phyloP scores from a whole-genome alignment of 2,888 invertebrate species.

The Syritta pipiens region DNA sequence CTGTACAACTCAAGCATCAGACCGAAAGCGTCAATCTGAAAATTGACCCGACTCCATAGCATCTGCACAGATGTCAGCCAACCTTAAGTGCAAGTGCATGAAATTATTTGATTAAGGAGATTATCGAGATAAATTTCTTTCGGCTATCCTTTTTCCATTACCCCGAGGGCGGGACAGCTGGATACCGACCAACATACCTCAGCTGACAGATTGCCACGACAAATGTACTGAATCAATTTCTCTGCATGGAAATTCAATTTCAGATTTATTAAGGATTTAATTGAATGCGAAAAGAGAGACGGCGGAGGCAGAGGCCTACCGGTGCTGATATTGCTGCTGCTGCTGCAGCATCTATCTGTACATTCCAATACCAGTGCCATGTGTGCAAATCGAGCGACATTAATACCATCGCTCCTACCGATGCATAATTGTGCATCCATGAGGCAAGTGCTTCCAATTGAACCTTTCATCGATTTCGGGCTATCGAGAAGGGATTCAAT shows the following conservation, averaged over 20 bases:
- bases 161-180: neutral
- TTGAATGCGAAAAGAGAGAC: conserved; percentile 64
- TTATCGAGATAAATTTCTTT: conserved; percentile 7
- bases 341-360: neutral
- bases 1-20: neutral
- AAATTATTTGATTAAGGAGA: conserved; percentile 33
- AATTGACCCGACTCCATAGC: neutral
- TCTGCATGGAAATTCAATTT: conserved; percentile 62
- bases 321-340: conserved; percentile 15
- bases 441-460: conserved; percentile 64
- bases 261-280: conserved; percentile 69
- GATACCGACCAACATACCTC: conserved; percentile 8
- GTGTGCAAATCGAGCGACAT: conserved; percentile 64
- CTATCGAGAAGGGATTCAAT: conserved; percentile 61
- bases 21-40: neutral
- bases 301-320: conserved; percentile 40
- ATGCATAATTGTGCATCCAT: conserved; percentile 67
- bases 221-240: conserved; percentile 47
- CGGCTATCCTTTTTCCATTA: neutral
- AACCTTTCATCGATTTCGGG: conserved; percentile 62
- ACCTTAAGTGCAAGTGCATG: neutral
- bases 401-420: conserved; percentile 47
- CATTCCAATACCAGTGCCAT: conserved; percentile 25
- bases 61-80: neutral
- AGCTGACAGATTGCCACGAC: conserved; percentile 25